Evolutionary conservation across 2,888 invertebrate species (phyloP), one percentile per base, ranked within the genome.

Genomic region (Eueremaeus valkanovi): DNA sequence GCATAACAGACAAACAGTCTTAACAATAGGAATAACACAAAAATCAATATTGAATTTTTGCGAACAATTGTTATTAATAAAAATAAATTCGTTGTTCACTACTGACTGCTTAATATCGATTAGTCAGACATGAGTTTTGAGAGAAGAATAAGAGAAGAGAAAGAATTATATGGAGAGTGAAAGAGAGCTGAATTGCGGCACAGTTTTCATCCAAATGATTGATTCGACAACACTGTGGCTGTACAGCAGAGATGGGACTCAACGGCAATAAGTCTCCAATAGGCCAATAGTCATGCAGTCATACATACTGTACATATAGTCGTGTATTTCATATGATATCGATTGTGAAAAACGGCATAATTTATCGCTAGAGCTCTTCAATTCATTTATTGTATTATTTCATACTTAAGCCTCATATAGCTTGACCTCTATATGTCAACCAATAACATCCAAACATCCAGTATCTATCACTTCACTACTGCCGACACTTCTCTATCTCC

Each of bases 341-440:
- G 58, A 58, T 58, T 58, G 58, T 58, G 58, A 58, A 27, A 49
- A 58, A 29, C 6, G 24, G 58, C 27, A 58, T 58, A 58, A 58
- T 58, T 58, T 58, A 66, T 66, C 33, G 33, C 33, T 36, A 66
- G 33, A n/a, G 18, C 18, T 66, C 66, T 66, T 66, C 66, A 66
- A 66, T 66, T n/a, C 66, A 66, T 33, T 66, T 66, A 66, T 66
- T 66, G 18, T 21, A 31, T 31, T 45, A n/a, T 51, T 9, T 66
- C 33, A 29, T 58, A 8, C 58, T 27, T 58, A 27, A 24, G 58
- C 27, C 58, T 58, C n/a, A n/a, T 58, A 58, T 24, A 24, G 58
- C 49, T 58, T 58, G 58, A 58, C 58, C 58, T 58, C 58, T 58
- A 58, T 58, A 58, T 58, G 58, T 58, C 58, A 58, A 27, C n/a